phyloP scores from a whole-genome alignment of 2,888 invertebrate species.

The Deilephila elpenor region DNA sequence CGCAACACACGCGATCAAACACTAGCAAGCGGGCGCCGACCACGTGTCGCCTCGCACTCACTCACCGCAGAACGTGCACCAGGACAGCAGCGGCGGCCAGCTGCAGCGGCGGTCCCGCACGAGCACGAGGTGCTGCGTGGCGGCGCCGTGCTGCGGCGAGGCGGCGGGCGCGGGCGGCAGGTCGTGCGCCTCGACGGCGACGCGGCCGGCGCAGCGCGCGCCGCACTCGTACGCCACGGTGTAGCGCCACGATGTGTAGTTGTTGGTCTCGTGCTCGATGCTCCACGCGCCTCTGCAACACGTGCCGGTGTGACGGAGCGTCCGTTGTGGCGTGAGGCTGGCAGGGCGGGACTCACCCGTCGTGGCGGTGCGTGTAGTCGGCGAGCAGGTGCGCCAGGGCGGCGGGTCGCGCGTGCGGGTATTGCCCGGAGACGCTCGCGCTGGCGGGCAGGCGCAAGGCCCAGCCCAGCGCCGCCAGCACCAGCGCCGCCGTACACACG shows the following conservation, averaged over 20 bases:
- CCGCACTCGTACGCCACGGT: slow-evolving; percentile 59
- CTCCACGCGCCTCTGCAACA: slow-evolving; percentile 54
- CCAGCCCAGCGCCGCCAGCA: slow-evolving; percentile 28
- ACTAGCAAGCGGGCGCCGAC: background rate
- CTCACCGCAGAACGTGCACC: slow-evolving; percentile 58
- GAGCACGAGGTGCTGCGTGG: slow-evolving; percentile 38
- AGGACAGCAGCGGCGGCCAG: slow-evolving; percentile 50
- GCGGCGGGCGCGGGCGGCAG: slow-evolving; percentile 36
- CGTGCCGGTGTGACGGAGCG: background rate
- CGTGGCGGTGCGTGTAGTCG: slow-evolving; percentile 60
- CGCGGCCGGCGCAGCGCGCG: slow-evolving; percentile 55
- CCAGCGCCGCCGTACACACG: slow-evolving; percentile 27
- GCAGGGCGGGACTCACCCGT: slow-evolving; percentile 33
- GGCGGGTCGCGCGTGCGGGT: slow-evolving; percentile 41
- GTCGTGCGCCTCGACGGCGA: slow-evolving; percentile 43
- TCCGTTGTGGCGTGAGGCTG: background rate
- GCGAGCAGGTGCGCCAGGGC: slow-evolving; percentile 61
- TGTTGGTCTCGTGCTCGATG: slow-evolving; percentile 58
- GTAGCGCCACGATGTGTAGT: slow-evolving; percentile 65
- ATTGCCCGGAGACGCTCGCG: slow-evolving; percentile 35
- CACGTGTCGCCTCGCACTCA: background rate
- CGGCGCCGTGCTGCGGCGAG: slow-evolving; percentile 40
- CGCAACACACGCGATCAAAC: background rate
- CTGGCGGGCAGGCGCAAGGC: slow-evolving; percentile 37
- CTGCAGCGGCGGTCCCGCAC: slow-evolving; percentile 46